A percentile compares a stretch with the other conserved stretches of the same genome.
Evolutionary conservation across 2,888 invertebrate genomes (phyloP).

Genomic region (Philereme transversata): DNA sequence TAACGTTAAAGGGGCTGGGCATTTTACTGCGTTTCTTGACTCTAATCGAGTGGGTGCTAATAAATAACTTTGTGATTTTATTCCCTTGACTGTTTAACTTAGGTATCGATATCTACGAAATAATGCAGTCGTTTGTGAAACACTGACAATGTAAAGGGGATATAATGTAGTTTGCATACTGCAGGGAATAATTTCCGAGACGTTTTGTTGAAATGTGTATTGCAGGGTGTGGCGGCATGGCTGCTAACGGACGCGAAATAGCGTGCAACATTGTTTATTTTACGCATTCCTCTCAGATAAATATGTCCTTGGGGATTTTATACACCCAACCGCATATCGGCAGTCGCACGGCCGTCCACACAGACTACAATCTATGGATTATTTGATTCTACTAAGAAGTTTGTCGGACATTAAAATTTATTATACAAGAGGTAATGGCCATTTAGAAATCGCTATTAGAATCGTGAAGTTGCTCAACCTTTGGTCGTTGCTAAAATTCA

Average conservation of each 20-base stretch:
- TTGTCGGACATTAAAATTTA: conserved; percentile 39
- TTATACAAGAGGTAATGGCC: conserved; percentile 35
- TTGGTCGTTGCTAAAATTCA: conserved; percentile 32
- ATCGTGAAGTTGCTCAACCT: conserved; percentile 32
- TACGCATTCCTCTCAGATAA: conserved; percentile 79
- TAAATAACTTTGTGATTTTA: conserved; percentile 49
- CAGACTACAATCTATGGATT: conserved; percentile 50
- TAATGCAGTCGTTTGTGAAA: conserved; percentile 22
- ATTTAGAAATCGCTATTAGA: conserved; percentile 36
- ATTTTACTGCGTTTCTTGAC: conserved; percentile 70
- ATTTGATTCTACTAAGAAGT: conserved; percentile 58
- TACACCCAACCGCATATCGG: conserved; percentile 60
- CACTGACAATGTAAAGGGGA: conserved; percentile 24
- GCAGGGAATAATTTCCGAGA: conserved; percentile 22
- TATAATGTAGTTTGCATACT: conserved; percentile 18
- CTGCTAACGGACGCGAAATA: conserved; percentile 59
- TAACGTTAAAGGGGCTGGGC: conserved; percentile 76
- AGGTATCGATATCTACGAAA: conserved; percentile 32
- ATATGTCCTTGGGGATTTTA: conserved; percentile 80
- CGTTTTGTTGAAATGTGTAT: conserved; percentile 45
- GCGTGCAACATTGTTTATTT: conserved; percentile 76
- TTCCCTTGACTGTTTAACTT: conserved; percentile 39
- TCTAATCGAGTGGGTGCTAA: conserved; percentile 60
- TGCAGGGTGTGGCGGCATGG: conserved; percentile 57
- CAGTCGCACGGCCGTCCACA: conserved; percentile 41